Base-by-base conservation (phyloP, 2,888 invertebrate genomes). In the Dioctria linearis region DNA sequence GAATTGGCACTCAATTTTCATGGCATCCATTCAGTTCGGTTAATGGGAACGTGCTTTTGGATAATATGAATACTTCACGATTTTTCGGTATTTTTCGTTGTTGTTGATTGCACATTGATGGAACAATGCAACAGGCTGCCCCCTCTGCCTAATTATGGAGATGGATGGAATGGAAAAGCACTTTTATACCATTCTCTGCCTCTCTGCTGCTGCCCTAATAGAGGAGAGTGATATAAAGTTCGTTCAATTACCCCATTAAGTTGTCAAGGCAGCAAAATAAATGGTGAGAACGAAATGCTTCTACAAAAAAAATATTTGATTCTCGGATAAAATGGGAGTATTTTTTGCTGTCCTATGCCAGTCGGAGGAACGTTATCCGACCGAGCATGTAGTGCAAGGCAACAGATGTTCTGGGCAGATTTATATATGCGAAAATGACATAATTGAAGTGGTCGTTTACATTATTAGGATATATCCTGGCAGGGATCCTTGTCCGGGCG, bases 211-310 rank as follows among this genome's bases (percentile, higher is more conserved):
- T 54, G n/a, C 46, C 3, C 39, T 13, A 65, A 11, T 39, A 65
- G 37, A 40, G 39, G 39, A 11, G 51, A 78, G 65, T 51, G 65
- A 78, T 39, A 75, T 51, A 46, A 78, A 65, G 51, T 78, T 63
- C 13, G 51, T 40, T 49, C 78, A 78, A 78, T 78, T 78, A 78
- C 78, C 65, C 66, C 42, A 78, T 78, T 78, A 78, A 78, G 66
- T 66, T 78, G 78, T 78, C 78, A 78, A 42, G 8, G 13, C 66
- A 5, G 65, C 25, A 78, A 66, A 78, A 66, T 54, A 78, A 78
- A 78, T 78, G 78, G 78, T 78, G 78, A 78, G 78, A 78, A 78
- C 65, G 42, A n/a, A n/a, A 49, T 39, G 49, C 54, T n/a, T 54
- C 54, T 54, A 11, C 54, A 54, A n/a, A 54, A 5, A 5, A 46